Conservation (phyloP, 2,113 vertebrate species). For the Malaclemys terrapin region DNA sequence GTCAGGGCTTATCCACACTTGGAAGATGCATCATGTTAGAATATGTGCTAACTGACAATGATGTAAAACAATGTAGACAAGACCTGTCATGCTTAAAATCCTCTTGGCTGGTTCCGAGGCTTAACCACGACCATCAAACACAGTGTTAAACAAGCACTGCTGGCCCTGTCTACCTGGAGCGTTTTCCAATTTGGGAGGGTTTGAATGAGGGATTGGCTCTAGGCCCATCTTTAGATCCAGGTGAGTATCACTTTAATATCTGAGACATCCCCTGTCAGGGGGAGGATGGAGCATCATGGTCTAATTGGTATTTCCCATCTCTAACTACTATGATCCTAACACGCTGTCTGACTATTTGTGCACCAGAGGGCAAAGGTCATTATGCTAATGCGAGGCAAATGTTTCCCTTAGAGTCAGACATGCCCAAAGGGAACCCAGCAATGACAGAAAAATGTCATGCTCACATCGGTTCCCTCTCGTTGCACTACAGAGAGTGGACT, state of each 20-base stretch:
- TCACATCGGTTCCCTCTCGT: neutral
- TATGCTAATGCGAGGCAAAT: fast-evolving
- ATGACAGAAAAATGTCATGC: fast-evolving
- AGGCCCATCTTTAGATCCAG: neutral
- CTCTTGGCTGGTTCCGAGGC: neutral
- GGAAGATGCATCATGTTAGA: neutral
- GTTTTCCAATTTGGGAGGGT: neutral
- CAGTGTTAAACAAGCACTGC: neutral
- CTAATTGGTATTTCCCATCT: neutral
- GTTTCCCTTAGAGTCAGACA: neutral
- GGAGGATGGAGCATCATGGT: neutral
- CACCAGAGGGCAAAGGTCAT: neutral
- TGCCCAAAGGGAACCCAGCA: neutral
- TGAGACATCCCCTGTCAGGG: neutral
- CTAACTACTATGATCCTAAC: fast-evolving
- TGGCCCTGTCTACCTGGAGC: neutral
- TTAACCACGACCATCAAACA: fast-evolving
- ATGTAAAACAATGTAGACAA: fast-evolving
- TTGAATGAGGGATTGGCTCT: conserved; percentile 45
- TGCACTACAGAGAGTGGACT: fast-evolving
- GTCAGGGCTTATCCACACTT: neutral
- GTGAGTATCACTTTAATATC: fast-evolving
- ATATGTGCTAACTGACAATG: neutral
- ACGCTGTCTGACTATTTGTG: neutral
- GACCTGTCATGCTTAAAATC: fast-evolving